These are phyloP conservation scores for Drosophila rufa DNA, from an alignment of 1,140 invertebrate genomes.

Conservation along the genomic window DNA sequence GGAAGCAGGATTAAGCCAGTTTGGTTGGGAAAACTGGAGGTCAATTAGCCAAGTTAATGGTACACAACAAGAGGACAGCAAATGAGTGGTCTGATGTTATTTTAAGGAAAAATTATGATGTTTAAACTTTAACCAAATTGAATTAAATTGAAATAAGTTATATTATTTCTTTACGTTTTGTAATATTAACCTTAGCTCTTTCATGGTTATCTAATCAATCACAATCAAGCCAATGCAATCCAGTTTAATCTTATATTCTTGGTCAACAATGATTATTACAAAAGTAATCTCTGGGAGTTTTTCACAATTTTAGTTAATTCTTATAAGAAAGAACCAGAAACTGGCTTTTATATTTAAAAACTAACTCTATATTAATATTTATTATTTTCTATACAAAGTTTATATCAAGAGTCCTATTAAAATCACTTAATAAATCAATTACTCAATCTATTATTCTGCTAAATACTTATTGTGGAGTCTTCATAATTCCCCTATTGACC, in stretches of 20 bases:
- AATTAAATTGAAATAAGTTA: neutral
- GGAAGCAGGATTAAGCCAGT: slow-evolving; percentile 2
- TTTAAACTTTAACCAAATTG: neutral
- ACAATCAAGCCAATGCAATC: neutral
- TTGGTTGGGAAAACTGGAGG: neutral
- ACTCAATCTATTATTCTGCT: neutral
- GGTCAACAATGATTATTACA: slow-evolving; percentile 1
- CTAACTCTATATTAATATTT: neutral
- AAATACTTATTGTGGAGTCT: neutral
- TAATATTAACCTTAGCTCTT: neutral
- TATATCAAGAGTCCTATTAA: neutral
- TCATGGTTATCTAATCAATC: neutral
- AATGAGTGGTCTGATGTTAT: neutral
- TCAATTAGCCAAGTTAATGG: slow-evolving; percentile 31
- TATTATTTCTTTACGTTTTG: neutral
- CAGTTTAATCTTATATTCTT: slow-evolving; percentile 6
- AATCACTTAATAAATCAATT: neutral
- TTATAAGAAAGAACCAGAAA: neutral
- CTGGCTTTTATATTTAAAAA: neutral
- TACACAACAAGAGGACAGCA: neutral
- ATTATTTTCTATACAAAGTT: neutral
- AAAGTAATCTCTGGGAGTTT: neutral
- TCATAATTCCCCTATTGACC: neutral
- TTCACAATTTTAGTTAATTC: neutral
- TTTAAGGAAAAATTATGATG: too few species aligned